A percentile compares a stretch with the other conserved stretches of the same genome.
Conservation (phyloP, 2,113 vertebrate genomes). For the Hydrolagus affinis region DNA sequence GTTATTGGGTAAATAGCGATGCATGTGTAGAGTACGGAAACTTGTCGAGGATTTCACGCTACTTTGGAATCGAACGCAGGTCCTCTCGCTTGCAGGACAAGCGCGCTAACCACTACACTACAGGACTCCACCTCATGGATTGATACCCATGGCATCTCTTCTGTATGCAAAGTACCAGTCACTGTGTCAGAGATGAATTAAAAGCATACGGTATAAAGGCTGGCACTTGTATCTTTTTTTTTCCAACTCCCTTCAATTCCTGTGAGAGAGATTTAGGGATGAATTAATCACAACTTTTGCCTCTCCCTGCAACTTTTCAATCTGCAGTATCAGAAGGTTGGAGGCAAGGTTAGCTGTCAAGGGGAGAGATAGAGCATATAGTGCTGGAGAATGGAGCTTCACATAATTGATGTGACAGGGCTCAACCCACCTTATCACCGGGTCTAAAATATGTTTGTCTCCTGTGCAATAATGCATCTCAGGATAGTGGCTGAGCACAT, state of each 20-base stretch:
- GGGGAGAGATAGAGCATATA: constrained; percentile 48
- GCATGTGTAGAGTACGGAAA: too few relatives aligned
- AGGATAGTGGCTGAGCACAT: constrained; percentile 45
- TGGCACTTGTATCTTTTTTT: not conserved
- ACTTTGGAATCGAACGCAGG: too few relatives aligned
- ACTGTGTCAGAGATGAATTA: not conserved
- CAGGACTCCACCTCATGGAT: too few relatives aligned
- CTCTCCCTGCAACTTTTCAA: constrained; percentile 20
- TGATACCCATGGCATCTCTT: too few relatives aligned
- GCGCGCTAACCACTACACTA: too few relatives aligned
- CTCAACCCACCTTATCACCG: constrained; percentile 47
- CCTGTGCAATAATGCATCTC: constrained; percentile 43
- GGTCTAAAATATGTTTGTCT: constrained; percentile 48
- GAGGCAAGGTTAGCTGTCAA: constrained; percentile 52
- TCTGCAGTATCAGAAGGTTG: constrained; percentile 46
- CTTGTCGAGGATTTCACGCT: too few relatives aligned
- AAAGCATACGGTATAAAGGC: not conserved
- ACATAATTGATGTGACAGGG: constrained; percentile 64
- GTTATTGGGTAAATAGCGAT: too few relatives aligned
- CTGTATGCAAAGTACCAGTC: too few relatives aligned
- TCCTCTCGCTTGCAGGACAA: too few relatives aligned
- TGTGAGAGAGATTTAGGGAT: not conserved
- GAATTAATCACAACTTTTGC: constrained; percentile 31
- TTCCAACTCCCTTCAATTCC: not conserved
- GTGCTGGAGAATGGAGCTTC: constrained; percentile 51